Percentiles rank a stretch among this genome's conserved stretches.
phyloP scores from a whole-genome alignment of 2,888 invertebrate genomes.

The Drosophila lacicola region DNA sequence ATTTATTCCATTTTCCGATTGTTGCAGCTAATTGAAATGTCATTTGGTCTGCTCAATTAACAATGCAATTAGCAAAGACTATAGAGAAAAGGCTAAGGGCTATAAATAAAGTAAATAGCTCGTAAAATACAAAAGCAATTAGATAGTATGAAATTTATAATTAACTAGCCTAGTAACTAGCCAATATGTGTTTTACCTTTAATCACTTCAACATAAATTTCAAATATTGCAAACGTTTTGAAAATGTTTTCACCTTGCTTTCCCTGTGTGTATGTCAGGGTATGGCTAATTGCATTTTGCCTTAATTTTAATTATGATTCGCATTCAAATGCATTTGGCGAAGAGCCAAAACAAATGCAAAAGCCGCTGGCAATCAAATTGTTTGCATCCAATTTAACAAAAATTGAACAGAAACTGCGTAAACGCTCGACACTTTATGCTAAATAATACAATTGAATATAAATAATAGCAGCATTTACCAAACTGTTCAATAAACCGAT shows the following conservation, averaged over 20 bases:
- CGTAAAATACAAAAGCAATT: neutral
- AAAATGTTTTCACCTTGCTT: neutral
- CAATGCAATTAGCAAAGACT: conserved; percentile 26
- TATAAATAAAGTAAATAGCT: conserved; percentile 9
- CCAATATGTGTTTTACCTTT: neutral
- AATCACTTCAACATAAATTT: neutral
- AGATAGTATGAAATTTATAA: neutral
- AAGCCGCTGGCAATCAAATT: conserved; percentile 18
- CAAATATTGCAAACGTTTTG: conserved; percentile 4
- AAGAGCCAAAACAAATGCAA: conserved; percentile 18
- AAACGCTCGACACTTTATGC: neutral
- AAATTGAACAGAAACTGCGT: conserved; percentile 5
- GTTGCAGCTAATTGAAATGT: conserved; percentile 51
- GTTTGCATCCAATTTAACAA: conserved; percentile 8
- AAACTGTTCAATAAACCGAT: conserved; percentile 10
- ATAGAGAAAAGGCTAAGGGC: neutral
- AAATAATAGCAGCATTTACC: conserved; percentile 13
- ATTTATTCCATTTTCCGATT: conserved; percentile 5
- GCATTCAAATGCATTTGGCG: conserved; percentile 21
- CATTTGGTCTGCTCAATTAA: conserved; percentile 29
- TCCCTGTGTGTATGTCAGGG: neutral
- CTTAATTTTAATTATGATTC: conserved; percentile 20
- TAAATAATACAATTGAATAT: conserved; percentile 10
- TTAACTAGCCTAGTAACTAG: conserved; percentile 3
- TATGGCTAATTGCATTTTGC: conserved; percentile 16